These are phyloP conservation scores for Gorilla gorilla DNA, from an alignment of 2,113 vertebrate genomes.

Conservation along the genomic window DNA sequence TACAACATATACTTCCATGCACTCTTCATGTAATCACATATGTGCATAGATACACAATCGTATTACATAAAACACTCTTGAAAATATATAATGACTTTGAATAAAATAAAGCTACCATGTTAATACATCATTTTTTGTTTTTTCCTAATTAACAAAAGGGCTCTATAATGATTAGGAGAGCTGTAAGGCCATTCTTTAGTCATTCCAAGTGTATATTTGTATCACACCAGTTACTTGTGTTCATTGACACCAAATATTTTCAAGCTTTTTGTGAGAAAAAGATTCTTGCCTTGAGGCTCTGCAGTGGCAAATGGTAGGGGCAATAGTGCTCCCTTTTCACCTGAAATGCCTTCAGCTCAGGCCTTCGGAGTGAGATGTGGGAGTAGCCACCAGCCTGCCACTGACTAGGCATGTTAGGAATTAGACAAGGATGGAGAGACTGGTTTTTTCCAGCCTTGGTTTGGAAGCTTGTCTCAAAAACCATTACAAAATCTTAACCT, in stretches of 20 bases:
- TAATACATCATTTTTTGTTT: background rate
- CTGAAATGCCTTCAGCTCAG: background rate
- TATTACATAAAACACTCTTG: background rate
- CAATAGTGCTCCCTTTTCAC: background rate
- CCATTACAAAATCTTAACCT: constrained; percentile 28
- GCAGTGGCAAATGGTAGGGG: background rate
- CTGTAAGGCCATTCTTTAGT: background rate
- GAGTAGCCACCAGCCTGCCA: background rate
- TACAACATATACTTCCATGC: background rate
- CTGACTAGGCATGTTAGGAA: background rate
- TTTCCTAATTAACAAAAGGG: background rate
- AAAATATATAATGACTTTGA: background rate
- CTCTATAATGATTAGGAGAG: background rate
- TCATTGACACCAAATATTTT: background rate
- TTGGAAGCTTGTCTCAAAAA: constrained; percentile 37
- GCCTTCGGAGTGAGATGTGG: background rate
- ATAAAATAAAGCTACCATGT: background rate
- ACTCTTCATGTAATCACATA: background rate
- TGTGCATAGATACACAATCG: background rate
- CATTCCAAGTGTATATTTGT: background rate
- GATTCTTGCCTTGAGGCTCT: background rate
- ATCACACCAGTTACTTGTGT: background rate
- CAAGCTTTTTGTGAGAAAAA: background rate
- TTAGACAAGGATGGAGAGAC: background rate
- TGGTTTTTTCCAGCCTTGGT: background rate